Evolutionary conservation across 2,113 vertebrate genomes (phyloP).

Genomic region (Brienomyrus longianalis): DNA sequence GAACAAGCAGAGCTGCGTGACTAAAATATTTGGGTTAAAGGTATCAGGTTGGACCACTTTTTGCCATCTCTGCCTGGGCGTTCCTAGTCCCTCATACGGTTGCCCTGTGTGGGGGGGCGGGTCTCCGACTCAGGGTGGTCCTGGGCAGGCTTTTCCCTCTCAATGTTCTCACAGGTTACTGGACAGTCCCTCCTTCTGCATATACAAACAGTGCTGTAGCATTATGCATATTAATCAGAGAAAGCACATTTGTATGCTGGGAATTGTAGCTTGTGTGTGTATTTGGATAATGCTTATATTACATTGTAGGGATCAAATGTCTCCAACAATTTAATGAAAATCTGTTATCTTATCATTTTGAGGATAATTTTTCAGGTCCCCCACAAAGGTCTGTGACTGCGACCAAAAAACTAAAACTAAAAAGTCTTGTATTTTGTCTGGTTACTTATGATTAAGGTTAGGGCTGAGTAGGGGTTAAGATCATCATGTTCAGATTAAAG

Average conservation of each 20-base stretch:
- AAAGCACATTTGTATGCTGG: not conserved
- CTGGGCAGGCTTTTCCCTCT: not conserved
- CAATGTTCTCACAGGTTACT: not conserved
- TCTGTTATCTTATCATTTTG: no score
- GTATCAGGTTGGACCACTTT: not conserved
- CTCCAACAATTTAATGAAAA: no score
- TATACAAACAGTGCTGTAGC: not conserved
- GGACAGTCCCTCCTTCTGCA: not conserved
- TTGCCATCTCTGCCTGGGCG: not conserved
- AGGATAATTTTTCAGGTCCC: no score
- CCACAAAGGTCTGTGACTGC: no score
- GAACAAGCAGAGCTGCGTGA: not conserved
- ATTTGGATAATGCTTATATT: not conserved
- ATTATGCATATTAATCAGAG: not conserved
- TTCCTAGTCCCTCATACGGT: not conserved
- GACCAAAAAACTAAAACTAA: no score
- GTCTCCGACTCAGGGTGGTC: not conserved
- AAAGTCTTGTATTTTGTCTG: no score
- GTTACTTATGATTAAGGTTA: no score
- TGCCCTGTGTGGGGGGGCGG: not conserved
- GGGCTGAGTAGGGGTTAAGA: no score
- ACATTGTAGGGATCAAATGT: no score
- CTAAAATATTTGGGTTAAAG: not conserved
- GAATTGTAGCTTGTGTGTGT: not conserved
- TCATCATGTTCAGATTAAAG: no score